Evolutionary conservation across 1,140 invertebrate species (phyloP).

Genomic region (Drosophila sturtevanti): DNA sequence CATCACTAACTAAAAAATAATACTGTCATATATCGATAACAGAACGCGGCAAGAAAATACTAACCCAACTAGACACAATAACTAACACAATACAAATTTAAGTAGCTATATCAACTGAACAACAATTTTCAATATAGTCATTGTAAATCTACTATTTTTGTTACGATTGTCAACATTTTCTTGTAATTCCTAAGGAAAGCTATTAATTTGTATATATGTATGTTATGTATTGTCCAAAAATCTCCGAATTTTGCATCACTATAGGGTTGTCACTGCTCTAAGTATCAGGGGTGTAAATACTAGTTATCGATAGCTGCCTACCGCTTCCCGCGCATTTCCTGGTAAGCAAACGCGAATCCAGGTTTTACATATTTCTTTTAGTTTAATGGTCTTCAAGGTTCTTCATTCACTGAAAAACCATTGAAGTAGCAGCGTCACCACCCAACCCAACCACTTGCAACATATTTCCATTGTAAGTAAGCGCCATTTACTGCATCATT

Average conservation of each 20-base stretch:
- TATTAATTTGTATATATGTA: too few species aligned
- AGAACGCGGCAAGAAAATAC: too few species aligned
- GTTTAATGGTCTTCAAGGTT: constrained; percentile 20
- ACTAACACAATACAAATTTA: too few species aligned
- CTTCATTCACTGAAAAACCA: constrained; percentile 61
- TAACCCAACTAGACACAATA: too few species aligned
- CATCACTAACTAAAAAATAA: background rate
- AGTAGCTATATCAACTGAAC: too few species aligned
- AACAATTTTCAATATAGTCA: too few species aligned
- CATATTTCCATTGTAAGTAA: constrained; percentile 46
- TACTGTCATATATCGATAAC: background rate
- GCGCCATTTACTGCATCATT: background rate
- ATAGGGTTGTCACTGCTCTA: background rate
- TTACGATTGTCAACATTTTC: too few species aligned
- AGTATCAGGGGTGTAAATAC: background rate
- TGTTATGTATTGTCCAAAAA: too few species aligned
- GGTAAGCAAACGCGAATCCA: constrained; percentile 13
- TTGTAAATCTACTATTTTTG: too few species aligned
- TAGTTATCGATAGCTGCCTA: constrained; percentile 27
- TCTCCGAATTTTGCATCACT: background rate
- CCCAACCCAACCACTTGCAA: background rate
- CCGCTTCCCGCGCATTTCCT: constrained; percentile 48
- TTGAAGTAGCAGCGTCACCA: constrained; percentile 29
- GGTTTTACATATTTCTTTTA: constrained; percentile 1
- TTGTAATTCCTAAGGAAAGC: too few species aligned